phyloP scores from a whole-genome alignment of 53 echinoderm and acorn worm genomes.

The Paracentrotus lividus region DNA sequence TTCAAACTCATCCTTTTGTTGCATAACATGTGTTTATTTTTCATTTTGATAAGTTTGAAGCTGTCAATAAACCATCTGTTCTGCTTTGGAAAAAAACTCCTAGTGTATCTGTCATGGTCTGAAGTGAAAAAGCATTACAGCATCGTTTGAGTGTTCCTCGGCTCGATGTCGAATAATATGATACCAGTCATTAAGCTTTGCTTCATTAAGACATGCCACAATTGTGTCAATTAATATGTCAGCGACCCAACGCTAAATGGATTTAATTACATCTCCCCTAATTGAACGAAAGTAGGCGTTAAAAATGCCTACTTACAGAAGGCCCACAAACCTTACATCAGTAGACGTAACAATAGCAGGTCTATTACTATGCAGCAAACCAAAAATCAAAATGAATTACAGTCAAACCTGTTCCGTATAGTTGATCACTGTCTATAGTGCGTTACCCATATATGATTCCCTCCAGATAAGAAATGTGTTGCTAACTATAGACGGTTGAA shows the following conservation, averaged over 20 bases:
- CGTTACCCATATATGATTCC: no score
- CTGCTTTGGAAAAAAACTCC: slow-evolving; percentile 34
- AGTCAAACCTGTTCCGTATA: no score
- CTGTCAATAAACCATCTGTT: slow-evolving; percentile 33
- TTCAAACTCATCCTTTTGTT: no score
- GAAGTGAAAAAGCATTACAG: background rate
- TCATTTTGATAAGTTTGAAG: no score
- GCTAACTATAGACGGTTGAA: no score
- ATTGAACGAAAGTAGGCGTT: background rate
- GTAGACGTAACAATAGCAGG: background rate
- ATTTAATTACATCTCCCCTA: background rate
- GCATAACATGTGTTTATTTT: no score
- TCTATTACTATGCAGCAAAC: background rate
- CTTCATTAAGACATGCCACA: background rate
- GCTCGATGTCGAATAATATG: background rate
- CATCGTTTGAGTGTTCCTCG: background rate
- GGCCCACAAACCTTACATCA: background rate
- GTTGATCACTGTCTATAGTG: no score
- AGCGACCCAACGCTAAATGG: background rate
- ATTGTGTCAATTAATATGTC: background rate
- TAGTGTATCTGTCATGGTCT: background rate
- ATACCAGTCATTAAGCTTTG: background rate
- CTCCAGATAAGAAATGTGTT: no score
- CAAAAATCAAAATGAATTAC: background rate
- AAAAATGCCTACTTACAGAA: background rate